Percentiles rank a stretch among this genome's conserved stretches.
Evolutionary conservation across 2,797 vertebrate genomes (phyloP).

Genomic region (Epinephelus coioides): DNA sequence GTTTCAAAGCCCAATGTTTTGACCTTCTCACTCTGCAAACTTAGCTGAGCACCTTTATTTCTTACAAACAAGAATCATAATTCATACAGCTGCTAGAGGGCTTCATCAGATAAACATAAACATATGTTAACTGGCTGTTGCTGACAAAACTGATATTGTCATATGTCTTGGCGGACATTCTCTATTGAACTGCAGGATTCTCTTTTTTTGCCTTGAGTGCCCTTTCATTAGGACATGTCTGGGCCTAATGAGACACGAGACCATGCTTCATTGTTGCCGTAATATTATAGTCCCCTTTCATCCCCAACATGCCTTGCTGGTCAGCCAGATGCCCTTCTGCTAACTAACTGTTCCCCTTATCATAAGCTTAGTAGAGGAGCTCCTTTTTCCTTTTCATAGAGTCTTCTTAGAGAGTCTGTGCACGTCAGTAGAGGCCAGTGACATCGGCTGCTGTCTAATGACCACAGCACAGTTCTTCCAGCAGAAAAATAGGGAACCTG

Average conservation of each 20-base stretch:
- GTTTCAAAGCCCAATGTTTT: too few relatives aligned
- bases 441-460: conserved; percentile 34
- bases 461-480: conserved; percentile 15
- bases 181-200: too few relatives aligned
- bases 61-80: too few relatives aligned
- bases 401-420: conserved; percentile 28
- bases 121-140: too few relatives aligned
- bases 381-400: background rate
- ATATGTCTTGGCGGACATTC: too few relatives aligned
- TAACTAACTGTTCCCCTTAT: conserved; percentile 15
- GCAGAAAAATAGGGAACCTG: conserved; percentile 5
- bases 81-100: too few relatives aligned
- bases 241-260: background rate
- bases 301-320: background rate
- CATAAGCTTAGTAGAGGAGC: background rate
- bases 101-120: too few relatives aligned
- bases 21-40: too few relatives aligned
- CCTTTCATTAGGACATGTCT: conserved; percentile 9
- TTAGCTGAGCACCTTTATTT: too few relatives aligned
- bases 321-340: background rate
- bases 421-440: conserved; percentile 24
- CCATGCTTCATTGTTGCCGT: background rate
- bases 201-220: too few relatives aligned
- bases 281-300: background rate
- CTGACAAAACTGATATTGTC: too few relatives aligned